Evolutionary conservation across 1,140 invertebrate species (phyloP), one percentile per base, ranked within the genome.

Genomic region (Pachyrhynchus sulphureomaculatus): DNA sequence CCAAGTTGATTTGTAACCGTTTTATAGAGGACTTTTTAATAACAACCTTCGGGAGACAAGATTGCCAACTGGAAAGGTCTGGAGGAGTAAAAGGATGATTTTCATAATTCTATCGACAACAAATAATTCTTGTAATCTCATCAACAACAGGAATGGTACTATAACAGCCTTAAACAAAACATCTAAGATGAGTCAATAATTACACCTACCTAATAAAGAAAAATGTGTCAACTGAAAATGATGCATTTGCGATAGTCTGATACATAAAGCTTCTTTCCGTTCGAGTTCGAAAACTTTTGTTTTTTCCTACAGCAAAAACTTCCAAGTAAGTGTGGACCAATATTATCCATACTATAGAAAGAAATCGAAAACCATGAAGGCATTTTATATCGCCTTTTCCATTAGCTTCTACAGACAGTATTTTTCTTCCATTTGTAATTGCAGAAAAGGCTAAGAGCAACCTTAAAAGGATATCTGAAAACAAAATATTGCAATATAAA

Each of bases 271-370:
- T 88, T 51, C 88, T 80, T 72, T 93, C 90, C 2, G 88, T 88
- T 62, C 92, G 81, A 1, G 83, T 84, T 53, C 89, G 81, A 69
- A 88, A 77, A n/a, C 83, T 86, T 80, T 91, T 87, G 75, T 88
- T 87, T 78, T 89, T 88, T 15, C 87, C 84, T 18, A 92, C 86
- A 47, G 85, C 84, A 77, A 90, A 92, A 33, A 91, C 83, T 69
- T 90, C 86, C 13, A 92, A 78, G 75, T 92, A 93, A 0, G 91
- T 91, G 73, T 96, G 93, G 3, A 94, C 93, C 82, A 95, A 83
- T 61, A 96, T 90, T n/a, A 95, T 92, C 93, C 93, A 96, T 0
- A 86, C 81, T 55, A 95, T 84, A 6, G 90, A 92, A 58, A 95
- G 78, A 37, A 95, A 92, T 42, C 91, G 80, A 34, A 94, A 78